Conservation (phyloP, 2,113 vertebrate species). For the Thymallus thymallus region DNA sequence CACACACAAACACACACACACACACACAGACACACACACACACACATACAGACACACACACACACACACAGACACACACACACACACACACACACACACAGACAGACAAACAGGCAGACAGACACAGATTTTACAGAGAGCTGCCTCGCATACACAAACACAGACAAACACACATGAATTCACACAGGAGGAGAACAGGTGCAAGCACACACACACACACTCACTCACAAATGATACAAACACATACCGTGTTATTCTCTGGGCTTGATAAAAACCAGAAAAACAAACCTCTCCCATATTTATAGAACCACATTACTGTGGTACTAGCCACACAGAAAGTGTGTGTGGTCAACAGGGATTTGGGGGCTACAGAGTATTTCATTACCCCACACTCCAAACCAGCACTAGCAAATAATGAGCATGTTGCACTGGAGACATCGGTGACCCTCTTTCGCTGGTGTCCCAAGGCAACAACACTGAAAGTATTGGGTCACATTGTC, state of each 20-base stretch:
- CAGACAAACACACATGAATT: not conserved
- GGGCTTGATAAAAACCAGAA: constrained; percentile 34
- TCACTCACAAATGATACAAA: not conserved
- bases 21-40: too few relatives aligned
- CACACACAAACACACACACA: too few relatives aligned
- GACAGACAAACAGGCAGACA: not conserved
- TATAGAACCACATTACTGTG: constrained; percentile 31
- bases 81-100: constrained; percentile 17
- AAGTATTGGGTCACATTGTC: constrained; percentile 60
- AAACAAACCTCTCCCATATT: constrained; percentile 59
- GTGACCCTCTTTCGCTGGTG: constrained; percentile 57
- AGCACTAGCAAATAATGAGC: constrained; percentile 26
- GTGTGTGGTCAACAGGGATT: constrained; percentile 46
- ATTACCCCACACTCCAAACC: constrained; percentile 40
- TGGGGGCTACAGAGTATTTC: constrained; percentile 45
- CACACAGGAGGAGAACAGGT: not conserved
- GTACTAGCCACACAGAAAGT: constrained; percentile 38
- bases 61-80: constrained; percentile 11
- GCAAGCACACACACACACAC: not conserved
- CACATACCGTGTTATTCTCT: constrained; percentile 12
- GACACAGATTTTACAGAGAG: constrained; percentile 16
- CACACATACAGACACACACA: too few relatives aligned
- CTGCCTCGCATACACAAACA: constrained; percentile 1
- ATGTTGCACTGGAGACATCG: constrained; percentile 52
- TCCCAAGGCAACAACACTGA: constrained; percentile 65